A percentile compares a stretch with the other conserved stretches of the same genome.
These are phyloP conservation scores for Glareola pratincola DNA, from an alignment of 2,113 vertebrate species.

Conservation along the genomic window DNA sequence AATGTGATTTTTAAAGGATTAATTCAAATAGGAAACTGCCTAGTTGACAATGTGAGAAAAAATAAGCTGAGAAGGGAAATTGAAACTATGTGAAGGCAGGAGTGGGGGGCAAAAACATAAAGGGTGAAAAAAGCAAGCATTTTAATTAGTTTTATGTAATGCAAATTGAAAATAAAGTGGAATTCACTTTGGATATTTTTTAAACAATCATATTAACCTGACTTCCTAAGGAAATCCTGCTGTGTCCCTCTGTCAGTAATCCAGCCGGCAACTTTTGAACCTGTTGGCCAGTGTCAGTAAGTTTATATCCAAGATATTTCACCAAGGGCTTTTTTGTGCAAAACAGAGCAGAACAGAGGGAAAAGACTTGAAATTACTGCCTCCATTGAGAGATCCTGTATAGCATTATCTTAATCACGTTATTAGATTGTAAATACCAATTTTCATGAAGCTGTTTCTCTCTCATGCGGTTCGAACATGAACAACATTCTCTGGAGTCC, in stretches of 20 bases:
- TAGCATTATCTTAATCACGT: not conserved
- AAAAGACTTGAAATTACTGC: not conserved
- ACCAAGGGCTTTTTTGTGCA: not conserved
- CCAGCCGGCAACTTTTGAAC: not conserved
- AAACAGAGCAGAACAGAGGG: not conserved
- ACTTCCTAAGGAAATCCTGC: slow-evolving; percentile 58
- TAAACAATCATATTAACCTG: not conserved
- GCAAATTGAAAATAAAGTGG: not conserved
- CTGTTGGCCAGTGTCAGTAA: not conserved
- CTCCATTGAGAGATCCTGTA: not conserved
- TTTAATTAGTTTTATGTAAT: not conserved
- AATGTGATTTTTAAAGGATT: not conserved
- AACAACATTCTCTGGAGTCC: not conserved
- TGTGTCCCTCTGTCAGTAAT: slow-evolving; percentile 6
- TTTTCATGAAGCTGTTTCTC: not conserved
- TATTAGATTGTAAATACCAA: not conserved
- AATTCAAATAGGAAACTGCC: not conserved
- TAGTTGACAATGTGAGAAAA: not conserved
- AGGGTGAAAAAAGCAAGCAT: not conserved
- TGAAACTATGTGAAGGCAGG: not conserved
- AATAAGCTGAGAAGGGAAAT: not conserved
- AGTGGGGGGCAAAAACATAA: not conserved
- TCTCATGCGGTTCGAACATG: not conserved
- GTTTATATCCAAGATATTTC: not conserved
- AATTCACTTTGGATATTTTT: not conserved